phyloP scores from a whole-genome alignment of 2,888 invertebrate species.

The Kryphioiulus occultus region DNA sequence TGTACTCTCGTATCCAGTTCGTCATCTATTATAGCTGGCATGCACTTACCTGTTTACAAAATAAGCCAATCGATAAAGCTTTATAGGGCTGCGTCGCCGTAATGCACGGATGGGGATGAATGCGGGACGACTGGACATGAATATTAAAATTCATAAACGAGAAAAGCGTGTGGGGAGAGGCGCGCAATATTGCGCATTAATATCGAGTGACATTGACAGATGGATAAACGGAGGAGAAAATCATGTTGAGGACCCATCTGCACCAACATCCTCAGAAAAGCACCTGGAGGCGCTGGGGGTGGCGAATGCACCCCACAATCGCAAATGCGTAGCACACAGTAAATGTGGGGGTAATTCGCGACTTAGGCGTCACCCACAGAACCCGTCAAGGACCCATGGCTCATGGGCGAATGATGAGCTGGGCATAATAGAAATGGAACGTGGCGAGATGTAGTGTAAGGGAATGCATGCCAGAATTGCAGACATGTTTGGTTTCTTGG shows the following conservation, averaged over 20 bases:
- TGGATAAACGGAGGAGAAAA: not conserved
- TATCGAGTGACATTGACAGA: constrained; percentile 31
- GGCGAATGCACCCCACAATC: not conserved
- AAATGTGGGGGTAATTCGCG: not conserved
- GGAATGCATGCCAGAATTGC: not conserved
- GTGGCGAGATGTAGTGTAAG: too few relatives aligned
- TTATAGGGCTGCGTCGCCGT: not conserved
- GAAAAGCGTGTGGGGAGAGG: constrained; percentile 30
- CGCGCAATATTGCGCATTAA: constrained; percentile 26
- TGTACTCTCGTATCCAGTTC: constrained; percentile 31
- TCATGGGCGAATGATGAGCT: not conserved
- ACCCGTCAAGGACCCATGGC: too few relatives aligned
- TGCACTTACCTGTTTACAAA: constrained; percentile 35
- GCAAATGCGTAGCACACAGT: not conserved
- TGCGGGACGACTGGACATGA: constrained; percentile 31
- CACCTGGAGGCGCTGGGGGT: not conserved
- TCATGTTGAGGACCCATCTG: constrained; percentile 33
- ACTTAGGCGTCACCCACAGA: too few relatives aligned
- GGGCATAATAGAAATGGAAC: not conserved
- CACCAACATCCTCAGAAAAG: constrained; percentile 18
- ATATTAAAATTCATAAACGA: constrained; percentile 35
- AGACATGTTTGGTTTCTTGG: too few relatives aligned
- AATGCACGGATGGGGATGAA: constrained; percentile 13
- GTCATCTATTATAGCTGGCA: constrained; percentile 7
- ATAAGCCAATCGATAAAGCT: constrained; percentile 12